These are phyloP conservation scores for Alcis repandata DNA, from an alignment of 2,888 invertebrate species.

Conservation along the genomic window DNA sequence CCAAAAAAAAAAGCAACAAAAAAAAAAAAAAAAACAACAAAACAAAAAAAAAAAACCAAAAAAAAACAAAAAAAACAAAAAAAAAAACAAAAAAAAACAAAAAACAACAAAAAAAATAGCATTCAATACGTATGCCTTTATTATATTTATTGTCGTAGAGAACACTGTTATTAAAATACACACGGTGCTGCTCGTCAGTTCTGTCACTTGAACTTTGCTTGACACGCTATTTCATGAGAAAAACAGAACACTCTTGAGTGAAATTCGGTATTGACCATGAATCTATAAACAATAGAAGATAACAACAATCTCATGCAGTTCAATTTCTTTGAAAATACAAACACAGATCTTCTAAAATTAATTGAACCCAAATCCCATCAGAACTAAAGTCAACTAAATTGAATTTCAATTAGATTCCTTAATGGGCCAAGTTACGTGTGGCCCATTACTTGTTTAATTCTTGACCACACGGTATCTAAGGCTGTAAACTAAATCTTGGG, in stretches of 20 bases:
- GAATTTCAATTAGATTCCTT: slow-evolving; percentile 65
- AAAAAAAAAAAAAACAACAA: too few species aligned
- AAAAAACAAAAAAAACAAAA: too few species aligned
- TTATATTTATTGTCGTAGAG: not conserved
- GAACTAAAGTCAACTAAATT: slow-evolving; percentile 56
- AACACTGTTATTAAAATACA: not conserved
- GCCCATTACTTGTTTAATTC: slow-evolving; percentile 82
- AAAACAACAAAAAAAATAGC: too few species aligned
- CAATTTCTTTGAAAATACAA: not conserved
- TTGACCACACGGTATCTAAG: slow-evolving; percentile 77
- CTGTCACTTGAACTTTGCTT: too few species aligned
- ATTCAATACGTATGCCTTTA: too few species aligned
- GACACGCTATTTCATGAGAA: too few species aligned
- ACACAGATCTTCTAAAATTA: slow-evolving; percentile 44
- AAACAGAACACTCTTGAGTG: too few species aligned
- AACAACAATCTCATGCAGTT: not conserved
- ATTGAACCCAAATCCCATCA: slow-evolving; percentile 50
- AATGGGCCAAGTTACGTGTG: slow-evolving; percentile 67
- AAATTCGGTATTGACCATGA: too few species aligned
- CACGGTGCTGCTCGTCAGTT: too few species aligned
- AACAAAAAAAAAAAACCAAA: too few species aligned
- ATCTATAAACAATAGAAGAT: too few species aligned
- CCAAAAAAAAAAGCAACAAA: not conserved
- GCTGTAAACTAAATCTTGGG: slow-evolving; percentile 84
- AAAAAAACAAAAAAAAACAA: too few species aligned